A percentile compares a stretch with the other conserved stretches of the same genome.
These are phyloP conservation scores for Ochropacha duplaris DNA, from an alignment of 2,888 invertebrate genomes.

Conservation along the genomic window DNA sequence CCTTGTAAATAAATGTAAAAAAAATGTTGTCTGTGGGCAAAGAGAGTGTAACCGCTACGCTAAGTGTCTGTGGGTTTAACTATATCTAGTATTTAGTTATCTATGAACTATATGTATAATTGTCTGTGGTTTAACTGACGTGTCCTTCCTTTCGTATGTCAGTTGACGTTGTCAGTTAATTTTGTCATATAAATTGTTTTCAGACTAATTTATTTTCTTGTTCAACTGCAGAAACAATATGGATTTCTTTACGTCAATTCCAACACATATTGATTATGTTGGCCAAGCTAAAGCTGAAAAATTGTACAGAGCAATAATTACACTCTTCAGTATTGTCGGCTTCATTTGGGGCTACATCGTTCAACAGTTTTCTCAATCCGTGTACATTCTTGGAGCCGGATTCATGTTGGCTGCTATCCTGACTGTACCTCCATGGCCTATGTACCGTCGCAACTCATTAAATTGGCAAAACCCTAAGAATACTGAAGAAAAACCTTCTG, in stretches of 20 bases:
- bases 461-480: slow-evolving; percentile 92
- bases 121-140: too few relatives aligned
- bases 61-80: too few relatives aligned
- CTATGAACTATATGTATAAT: too few relatives aligned
- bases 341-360: slow-evolving; percentile 96
- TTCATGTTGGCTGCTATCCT: slow-evolving; percentile 93
- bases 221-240: slow-evolving; percentile 38
- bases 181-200: too few relatives aligned
- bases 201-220: too few relatives aligned
- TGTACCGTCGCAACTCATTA: slow-evolving; percentile 93
- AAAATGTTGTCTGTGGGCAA: too few relatives aligned
- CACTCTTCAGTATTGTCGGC: slow-evolving; percentile 95
- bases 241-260: slow-evolving; percentile 77
- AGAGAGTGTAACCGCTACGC: too few relatives aligned
- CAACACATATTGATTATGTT: slow-evolving; percentile 88
- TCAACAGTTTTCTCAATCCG: slow-evolving; percentile 97
- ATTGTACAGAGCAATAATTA: slow-evolving; percentile 93
- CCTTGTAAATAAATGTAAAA: too few relatives aligned
- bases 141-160: too few relatives aligned
- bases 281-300: slow-evolving; percentile 96
- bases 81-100: too few relatives aligned
- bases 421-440: slow-evolving; percentile 98
- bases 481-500: slow-evolving; percentile 68
- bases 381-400: slow-evolving; percentile 95
- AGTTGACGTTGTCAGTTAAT: not conserved